Evolutionary conservation across 2,888 invertebrate genomes (phyloP).

Genomic region (Drosophila demipolita): DNA sequence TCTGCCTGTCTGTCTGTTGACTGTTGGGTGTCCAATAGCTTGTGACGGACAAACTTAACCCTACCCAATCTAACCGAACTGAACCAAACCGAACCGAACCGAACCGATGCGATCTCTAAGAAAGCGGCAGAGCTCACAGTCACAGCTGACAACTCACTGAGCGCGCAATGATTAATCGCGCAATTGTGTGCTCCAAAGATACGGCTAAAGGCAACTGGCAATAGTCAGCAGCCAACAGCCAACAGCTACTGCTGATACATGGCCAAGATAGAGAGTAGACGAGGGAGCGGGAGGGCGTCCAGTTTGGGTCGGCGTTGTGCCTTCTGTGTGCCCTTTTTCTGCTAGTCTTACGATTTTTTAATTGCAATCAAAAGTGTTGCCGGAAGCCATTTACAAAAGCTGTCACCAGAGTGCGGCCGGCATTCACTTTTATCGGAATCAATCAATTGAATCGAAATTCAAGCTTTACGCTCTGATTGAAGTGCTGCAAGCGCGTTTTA

Average conservation of each 20-base stretch:
- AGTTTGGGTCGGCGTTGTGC: constrained; percentile 28
- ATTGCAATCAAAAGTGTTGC: constrained; percentile 80
- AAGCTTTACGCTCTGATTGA: constrained; percentile 75
- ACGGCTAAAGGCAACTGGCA: constrained; percentile 37
- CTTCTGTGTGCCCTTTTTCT: constrained; percentile 64
- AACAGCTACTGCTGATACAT: constrained; percentile 51
- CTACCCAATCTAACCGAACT: constrained; percentile 20
- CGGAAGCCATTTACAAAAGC: constrained; percentile 79
- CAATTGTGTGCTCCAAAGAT: constrained; percentile 70
- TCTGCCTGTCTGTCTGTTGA: background rate
- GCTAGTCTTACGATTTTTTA: constrained; percentile 69
- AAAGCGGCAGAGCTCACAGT: constrained; percentile 54
- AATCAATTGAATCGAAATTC: constrained; percentile 60
- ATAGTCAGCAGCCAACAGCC: constrained; percentile 8
- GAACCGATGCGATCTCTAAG: constrained; percentile 69
- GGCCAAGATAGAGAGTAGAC: constrained; percentile 29
- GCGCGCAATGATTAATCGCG: constrained; percentile 80
- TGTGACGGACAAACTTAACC: constrained; percentile 68
- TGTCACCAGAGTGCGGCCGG: constrained; percentile 66
- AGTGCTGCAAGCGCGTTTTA: constrained; percentile 24
- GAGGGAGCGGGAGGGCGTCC: background rate
- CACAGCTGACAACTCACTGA: constrained; percentile 81
- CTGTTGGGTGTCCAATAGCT: constrained; percentile 70
- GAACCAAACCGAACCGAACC: constrained; percentile 8
- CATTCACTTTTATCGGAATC: constrained; percentile 70